phyloP scores from a whole-genome alignment of 2,113 vertebrate genomes.

The Pelecanoides urinatrix region DNA sequence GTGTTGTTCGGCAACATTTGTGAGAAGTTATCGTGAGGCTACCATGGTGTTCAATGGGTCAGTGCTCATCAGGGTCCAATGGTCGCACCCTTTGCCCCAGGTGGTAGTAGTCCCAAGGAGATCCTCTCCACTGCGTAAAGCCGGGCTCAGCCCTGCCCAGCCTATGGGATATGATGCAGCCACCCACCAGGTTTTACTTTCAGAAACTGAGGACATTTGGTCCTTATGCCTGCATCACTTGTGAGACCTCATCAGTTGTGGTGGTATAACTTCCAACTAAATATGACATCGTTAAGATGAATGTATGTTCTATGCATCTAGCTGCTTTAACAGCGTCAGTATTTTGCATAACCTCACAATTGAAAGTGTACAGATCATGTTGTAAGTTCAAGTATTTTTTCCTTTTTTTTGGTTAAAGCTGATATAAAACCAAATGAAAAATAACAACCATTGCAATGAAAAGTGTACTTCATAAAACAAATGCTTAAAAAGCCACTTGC shows the following conservation, averaged over 20 bases:
- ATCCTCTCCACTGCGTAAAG: not conserved
- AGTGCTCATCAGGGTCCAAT: no score
- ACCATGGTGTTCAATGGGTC: not conserved
- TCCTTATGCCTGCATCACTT: not conserved
- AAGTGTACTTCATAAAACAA: constrained; percentile 46
- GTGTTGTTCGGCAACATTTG: not conserved
- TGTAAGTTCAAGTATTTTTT: not conserved
- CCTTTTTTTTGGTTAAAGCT: not conserved
- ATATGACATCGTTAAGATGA: not conserved
- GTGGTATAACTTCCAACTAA: not conserved
- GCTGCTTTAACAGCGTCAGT: not conserved
- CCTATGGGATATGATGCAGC: not conserved
- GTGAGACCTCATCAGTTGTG: not conserved
- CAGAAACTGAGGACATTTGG: not conserved
- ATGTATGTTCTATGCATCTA: not conserved
- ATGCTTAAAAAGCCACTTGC: constrained; percentile 16
- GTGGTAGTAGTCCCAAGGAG: no score
- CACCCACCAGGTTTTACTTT: not conserved
- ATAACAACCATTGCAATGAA: constrained; percentile 9
- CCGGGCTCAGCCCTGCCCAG: not conserved
- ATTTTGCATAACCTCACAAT: not conserved
- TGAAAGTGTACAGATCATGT: not conserved
- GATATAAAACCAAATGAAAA: constrained; percentile 34
- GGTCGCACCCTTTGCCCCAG: not conserved
- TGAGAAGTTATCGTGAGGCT: not conserved